These are phyloP conservation scores for Pelobates cultripes DNA, from an alignment of 2,797 vertebrate genomes.

Conservation along the genomic window DNA sequence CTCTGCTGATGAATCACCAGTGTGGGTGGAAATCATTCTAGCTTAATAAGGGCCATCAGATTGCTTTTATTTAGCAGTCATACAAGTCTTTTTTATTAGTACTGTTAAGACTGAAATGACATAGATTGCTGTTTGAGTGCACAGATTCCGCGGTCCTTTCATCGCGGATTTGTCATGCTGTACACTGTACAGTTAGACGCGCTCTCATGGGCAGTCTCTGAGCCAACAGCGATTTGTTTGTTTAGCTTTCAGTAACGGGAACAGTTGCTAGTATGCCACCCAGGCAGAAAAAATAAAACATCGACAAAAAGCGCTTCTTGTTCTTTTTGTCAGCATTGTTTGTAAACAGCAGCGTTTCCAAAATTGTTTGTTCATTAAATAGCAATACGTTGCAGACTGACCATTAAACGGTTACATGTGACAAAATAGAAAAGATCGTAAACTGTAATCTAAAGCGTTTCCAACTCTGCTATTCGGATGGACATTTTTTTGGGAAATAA, in stretches of 20 bases:
- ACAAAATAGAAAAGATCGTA: too few relatives aligned
- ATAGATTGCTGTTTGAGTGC: constrained; percentile 27
- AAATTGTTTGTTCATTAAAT: too few relatives aligned
- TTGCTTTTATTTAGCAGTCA: constrained; percentile 49
- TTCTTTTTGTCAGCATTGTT: too few relatives aligned
- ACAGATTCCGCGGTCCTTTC: constrained; percentile 26
- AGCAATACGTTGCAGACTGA: too few relatives aligned
- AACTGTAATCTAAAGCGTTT: too few relatives aligned
- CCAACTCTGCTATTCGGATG: too few relatives aligned
- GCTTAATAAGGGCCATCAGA: constrained; percentile 49
- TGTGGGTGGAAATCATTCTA: constrained; percentile 53
- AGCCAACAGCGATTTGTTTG: not conserved
- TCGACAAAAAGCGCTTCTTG: too few relatives aligned
- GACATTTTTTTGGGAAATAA: too few relatives aligned
- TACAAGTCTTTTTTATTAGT: constrained; percentile 44
- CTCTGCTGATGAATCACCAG: constrained; percentile 40
- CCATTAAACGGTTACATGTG: too few relatives aligned
- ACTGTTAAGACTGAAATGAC: constrained; percentile 51
- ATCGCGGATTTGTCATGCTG: too few relatives aligned
- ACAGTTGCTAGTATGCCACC: not conserved
- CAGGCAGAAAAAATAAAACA: too few relatives aligned
- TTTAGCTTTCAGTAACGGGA: not conserved
- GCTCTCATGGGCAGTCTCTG: not conserved
- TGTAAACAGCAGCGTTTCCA: too few relatives aligned
- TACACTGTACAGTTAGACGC: not conserved